phyloP scores from a whole-genome alignment of 2,888 invertebrate genomes.

The Oxystoma pomonae region DNA sequence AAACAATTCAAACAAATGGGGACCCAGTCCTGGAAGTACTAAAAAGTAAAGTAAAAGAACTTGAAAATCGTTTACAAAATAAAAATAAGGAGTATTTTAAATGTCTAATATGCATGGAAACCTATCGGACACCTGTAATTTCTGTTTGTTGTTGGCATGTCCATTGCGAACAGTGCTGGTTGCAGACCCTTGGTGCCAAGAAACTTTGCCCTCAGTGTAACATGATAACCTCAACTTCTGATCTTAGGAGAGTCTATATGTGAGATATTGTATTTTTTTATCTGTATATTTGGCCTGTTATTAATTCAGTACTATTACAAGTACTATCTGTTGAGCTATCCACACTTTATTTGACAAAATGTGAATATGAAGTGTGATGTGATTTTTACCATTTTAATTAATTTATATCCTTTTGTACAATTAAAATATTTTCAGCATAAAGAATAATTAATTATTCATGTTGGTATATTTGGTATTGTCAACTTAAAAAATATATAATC shows the following conservation, averaged over 20 bases:
- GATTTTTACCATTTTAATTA: no score
- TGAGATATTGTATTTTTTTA: no score
- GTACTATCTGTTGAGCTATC: no score
- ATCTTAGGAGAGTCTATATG: slow-evolving; percentile 84
- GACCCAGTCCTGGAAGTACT: slow-evolving; percentile 66
- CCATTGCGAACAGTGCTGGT: slow-evolving; percentile 84
- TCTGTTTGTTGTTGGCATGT: slow-evolving; percentile 97
- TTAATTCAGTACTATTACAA: no score
- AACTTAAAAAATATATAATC: no score
- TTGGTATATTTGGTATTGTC: no score
- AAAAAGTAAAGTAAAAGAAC: slow-evolving; percentile 69
- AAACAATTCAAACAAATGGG: slow-evolving; percentile 28
- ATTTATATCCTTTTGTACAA: no score
- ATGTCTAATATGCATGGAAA: slow-evolving; percentile 86
- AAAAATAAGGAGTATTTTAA: slow-evolving; percentile 61
- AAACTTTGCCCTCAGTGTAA: slow-evolving; percentile 95
- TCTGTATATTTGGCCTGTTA: no score
- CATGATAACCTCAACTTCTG: slow-evolving; percentile 83
- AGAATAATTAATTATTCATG: no score
- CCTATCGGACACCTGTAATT: slow-evolving; percentile 80
- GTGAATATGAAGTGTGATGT: no score
- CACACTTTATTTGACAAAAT: no score
- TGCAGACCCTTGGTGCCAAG: slow-evolving; percentile 71
- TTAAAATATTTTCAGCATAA: no score
- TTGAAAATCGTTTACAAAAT: slow-evolving; percentile 59